Conservation (phyloP, 2,888 invertebrate species). For the Seladonia tumulorum region DNA sequence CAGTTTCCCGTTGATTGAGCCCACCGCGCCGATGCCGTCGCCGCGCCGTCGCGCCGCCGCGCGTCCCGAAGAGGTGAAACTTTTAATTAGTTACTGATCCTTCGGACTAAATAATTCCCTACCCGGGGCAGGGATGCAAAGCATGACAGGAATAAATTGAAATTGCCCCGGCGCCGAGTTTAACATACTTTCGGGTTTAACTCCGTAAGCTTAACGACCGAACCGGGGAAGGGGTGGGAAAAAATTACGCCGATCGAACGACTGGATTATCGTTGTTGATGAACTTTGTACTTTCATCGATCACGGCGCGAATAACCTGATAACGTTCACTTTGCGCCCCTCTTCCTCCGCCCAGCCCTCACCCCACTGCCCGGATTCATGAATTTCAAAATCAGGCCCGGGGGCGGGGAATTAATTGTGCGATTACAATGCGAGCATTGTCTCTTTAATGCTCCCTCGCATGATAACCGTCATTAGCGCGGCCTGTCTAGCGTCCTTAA, state of each 20-base stretch:
- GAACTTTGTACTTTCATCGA: conserved; percentile 18
- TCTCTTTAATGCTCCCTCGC: not conserved
- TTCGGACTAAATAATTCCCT: conserved; percentile 61
- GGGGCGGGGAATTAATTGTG: not conserved
- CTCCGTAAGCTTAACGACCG: conserved; percentile 27
- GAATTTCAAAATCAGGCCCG: not conserved
- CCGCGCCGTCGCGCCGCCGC: too few species aligned
- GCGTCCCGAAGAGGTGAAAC: conserved; percentile 63
- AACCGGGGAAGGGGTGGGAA: not conserved
- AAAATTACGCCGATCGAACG: conserved; percentile 30
- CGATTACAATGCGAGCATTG: not conserved
- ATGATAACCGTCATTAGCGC: not conserved
- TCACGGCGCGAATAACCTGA: conserved; percentile 3
- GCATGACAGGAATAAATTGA: conserved; percentile 69
- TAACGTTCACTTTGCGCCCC: not conserved
- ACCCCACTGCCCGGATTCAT: not conserved
- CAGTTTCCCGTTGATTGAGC: conserved; percentile 57
- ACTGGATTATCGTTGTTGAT: conserved; percentile 11
- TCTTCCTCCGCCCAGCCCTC: too few species aligned
- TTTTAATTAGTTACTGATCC: conserved; percentile 79
- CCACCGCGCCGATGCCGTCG: not conserved
- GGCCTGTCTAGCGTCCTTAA: not conserved
- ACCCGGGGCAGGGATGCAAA: conserved; percentile 33
- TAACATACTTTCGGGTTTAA: conserved; percentile 46
- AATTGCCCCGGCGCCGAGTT: conserved; percentile 40